Conservation (phyloP, 1,140 invertebrate species). For the Plectrocnemia conspersa region DNA sequence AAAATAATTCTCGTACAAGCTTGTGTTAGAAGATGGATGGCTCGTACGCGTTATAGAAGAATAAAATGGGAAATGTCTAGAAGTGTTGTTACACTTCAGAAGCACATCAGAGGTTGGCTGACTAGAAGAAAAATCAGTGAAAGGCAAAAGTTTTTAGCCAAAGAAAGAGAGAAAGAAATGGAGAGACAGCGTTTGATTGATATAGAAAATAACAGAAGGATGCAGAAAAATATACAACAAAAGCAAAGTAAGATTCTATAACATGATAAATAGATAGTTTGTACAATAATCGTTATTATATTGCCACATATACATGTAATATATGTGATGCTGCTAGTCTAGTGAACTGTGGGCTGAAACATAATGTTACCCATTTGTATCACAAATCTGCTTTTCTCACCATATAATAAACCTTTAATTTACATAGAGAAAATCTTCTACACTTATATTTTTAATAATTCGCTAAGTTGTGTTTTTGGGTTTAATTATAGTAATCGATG, state of each 20-base stretch:
- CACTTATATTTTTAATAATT: too few relatives aligned
- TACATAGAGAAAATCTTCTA: too few relatives aligned
- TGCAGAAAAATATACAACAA: slow-evolving; percentile 37
- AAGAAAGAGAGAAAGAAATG: slow-evolving; percentile 45
- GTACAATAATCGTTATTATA: neutral
- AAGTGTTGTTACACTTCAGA: slow-evolving; percentile 62
- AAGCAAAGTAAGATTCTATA: slow-evolving; percentile 13
- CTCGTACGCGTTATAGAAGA: slow-evolving; percentile 54
- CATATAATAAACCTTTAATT: neutral
- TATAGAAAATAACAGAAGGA: slow-evolving; percentile 43
- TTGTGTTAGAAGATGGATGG: slow-evolving; percentile 66
- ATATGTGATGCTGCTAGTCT: neutral
- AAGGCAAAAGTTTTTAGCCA: slow-evolving; percentile 42
- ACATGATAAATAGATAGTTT: neutral
- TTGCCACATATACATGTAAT: neutral
- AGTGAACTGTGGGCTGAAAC: neutral
- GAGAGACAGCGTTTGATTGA: slow-evolving; percentile 37
- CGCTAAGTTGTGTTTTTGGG: too few relatives aligned
- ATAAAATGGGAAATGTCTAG: slow-evolving; percentile 59
- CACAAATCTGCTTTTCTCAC: neutral
- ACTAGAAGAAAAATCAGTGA: slow-evolving; percentile 51
- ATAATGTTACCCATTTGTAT: slow-evolving; percentile 1
- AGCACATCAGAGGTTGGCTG: slow-evolving; percentile 64
- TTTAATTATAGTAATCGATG: slow-evolving; percentile 32
- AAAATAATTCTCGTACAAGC: slow-evolving; percentile 70